Base-by-base conservation (phyloP, 2,797 vertebrate species). In the Nannoperca australis region DNA sequence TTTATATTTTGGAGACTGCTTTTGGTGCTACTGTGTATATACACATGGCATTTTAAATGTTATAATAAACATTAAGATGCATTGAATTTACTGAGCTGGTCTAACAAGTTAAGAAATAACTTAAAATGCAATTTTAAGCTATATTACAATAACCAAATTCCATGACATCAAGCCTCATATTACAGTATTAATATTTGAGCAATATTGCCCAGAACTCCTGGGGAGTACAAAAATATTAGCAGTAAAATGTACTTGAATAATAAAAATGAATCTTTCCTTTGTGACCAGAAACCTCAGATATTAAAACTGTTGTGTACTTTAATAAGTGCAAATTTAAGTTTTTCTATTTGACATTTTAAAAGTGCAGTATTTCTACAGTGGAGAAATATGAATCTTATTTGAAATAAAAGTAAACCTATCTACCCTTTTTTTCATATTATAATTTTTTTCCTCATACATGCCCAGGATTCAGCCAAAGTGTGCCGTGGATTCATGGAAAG, bases 401-500 rank as follows among this genome's bases (percentile, higher is more conserved):
- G 22, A 38, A 14, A 9, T 7, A 27, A 54, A 7, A 34, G 3
- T 56, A 61, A 32, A 45, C 13, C 3, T 13, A 15, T 45, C 3
- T 44, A 12, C 49, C 64, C 14, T 53, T 44, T 1, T 10, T 1
- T 38, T 27, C 6, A n/a, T n/a, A n/a, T n/a, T n/a, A n/a, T n/a
- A n/a, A n/a, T n/a, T n/a, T 32, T n/a, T 27, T 38, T 0, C 27
- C 24, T 27, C 24, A 15, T 73, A 14, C 53, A 3, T 50, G 36
- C 69, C 4, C 83, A 99, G 98, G 97, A 98, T 82, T 97, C 97
- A 13, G 96, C 97, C 18, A 96, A 95, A 88, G 95, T 99, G 89
- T 99, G 97, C 92, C 95, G 95, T 70, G 96, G 94, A 61, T 99
- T 99, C 80, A 96, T 96, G 44, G 95, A 98, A 78, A 94, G 98